A percentile compares a stretch with the other conserved stretches of the same genome.
These are phyloP conservation scores for Xiphophorus birchmanni DNA, from an alignment of 2,797 vertebrate species.

Conservation along the genomic window DNA sequence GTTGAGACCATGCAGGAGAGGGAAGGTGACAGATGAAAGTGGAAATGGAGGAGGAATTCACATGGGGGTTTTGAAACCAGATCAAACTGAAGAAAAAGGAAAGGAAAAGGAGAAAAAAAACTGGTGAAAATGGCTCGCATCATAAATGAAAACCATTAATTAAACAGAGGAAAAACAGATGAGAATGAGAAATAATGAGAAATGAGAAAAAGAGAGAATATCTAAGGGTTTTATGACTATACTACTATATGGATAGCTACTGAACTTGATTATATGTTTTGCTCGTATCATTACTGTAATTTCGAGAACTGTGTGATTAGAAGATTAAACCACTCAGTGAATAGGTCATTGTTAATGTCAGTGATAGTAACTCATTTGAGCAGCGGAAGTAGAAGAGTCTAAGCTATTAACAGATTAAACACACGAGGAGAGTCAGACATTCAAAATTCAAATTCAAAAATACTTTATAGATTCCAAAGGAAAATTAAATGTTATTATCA, in stretches of 20 bases:
- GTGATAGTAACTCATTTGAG: conserved; percentile 6
- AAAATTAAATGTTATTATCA: too few relatives aligned
- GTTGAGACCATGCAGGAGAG: conserved; percentile 28
- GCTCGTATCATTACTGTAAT: conserved; percentile 32
- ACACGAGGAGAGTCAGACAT: not conserved
- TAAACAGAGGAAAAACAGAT: conserved; percentile 24
- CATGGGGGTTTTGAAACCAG: conserved; percentile 41
- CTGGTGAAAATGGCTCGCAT: not conserved
- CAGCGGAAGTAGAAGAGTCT: conserved; percentile 8
- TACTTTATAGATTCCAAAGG: too few relatives aligned
- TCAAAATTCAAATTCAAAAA: too few relatives aligned
- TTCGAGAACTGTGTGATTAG: conserved; percentile 11
- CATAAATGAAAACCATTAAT: conserved; percentile 18
- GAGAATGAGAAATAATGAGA: not conserved
- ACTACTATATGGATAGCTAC: conserved; percentile 19
- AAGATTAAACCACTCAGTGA: conserved; percentile 10
- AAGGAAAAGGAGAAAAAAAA: not conserved
- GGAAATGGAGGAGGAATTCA: conserved; percentile 44
- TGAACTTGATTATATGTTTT: not conserved
- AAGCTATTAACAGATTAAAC: conserved; percentile 19
- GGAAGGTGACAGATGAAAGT: conserved; percentile 48
- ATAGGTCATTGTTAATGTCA: conserved; percentile 17
- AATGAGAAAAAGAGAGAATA: conserved; percentile 2
- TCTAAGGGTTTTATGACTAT: conserved; percentile 1
- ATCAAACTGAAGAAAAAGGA: conserved; percentile 33